Base-by-base conservation (phyloP, 2,888 invertebrate species). In the Protophormia terraenovae region DNA sequence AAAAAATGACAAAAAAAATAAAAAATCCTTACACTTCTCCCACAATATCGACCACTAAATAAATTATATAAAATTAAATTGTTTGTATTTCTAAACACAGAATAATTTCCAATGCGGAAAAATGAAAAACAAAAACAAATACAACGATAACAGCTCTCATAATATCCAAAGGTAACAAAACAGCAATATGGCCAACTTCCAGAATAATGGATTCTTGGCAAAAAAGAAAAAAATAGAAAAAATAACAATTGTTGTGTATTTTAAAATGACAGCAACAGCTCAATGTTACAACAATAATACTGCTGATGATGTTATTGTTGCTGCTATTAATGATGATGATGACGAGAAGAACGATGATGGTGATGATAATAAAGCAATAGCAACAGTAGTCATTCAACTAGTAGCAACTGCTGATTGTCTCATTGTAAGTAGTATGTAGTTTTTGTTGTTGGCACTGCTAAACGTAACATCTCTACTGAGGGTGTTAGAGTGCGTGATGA, bases 381-480 rank as follows among this genome's bases (percentile, higher is more conserved):
- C 47, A 22, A 38, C 22, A 27, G 41, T n/a, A 71, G 60, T 53
- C 67, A 75, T 75, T 81, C 41, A 69, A 75, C 55, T 80, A 55
- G 55, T 41, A 78, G 35, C 35, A 32, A 35, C 22, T 24, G 29
- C 53, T 35, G 32, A 22, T 5, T 7, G 6, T 55, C 1, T 22
- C n/a, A 50, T 22, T 8, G 19, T 50, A 16, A 29, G 55, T 22
- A 8, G 14, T 45, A 14, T 29, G 22, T 22, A 24, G 7, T 35
- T 14, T n/a, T 19, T 60, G 50, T 45, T 58, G 22, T 45, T 55
- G 7, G 22, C 14, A 64, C 19, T 73, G 10, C 27, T 19, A 55
- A 8, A 55, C n/a, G n/a, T 19, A 38, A n/a, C 14, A 14, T 5
- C 5, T 10, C 6, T 19, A 14, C 24, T 8, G 12, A 53, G 24